phyloP scores from a whole-genome alignment of 2,888 invertebrate species.

The Allacma fusca region DNA sequence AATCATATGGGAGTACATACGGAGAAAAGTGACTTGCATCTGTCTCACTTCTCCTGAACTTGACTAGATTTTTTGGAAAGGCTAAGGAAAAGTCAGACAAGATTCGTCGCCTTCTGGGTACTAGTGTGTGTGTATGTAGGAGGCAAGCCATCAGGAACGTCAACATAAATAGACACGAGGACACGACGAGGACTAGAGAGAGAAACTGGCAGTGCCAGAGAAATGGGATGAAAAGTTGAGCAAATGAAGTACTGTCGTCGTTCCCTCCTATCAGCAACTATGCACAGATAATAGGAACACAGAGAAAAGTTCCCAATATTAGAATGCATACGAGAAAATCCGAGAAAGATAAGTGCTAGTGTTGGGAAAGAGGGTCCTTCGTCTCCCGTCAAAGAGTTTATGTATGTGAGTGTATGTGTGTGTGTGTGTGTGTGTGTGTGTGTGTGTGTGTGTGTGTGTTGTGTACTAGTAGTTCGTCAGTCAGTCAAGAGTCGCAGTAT shows the following conservation, averaged over 20 bases:
- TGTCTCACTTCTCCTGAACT: constrained; percentile 13
- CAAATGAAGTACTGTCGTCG: constrained; percentile 34
- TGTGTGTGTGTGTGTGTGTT: no score
- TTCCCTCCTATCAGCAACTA: constrained; percentile 27
- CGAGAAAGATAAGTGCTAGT: constrained; percentile 44
- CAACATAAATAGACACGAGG: constrained; percentile 27
- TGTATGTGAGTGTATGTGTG: not conserved
- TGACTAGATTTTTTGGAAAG: constrained; percentile 12
- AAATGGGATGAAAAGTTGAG: constrained; percentile 26
- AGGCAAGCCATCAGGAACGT: constrained; percentile 22
- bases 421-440: no score
- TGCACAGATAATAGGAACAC: constrained; percentile 32
- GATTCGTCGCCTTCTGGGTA: not conserved
- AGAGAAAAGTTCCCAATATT: constrained; percentile 17
- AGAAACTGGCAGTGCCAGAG: constrained; percentile 8
- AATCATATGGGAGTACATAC: not conserved
- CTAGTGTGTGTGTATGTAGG: not conserved
- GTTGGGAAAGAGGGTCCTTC: constrained; percentile 47
- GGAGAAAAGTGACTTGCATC: not conserved
- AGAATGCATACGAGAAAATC: constrained; percentile 43
- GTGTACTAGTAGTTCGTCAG: constrained; percentile 37
- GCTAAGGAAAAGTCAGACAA: constrained; percentile 28
- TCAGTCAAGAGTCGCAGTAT: constrained; percentile 36
- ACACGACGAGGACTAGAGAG: not conserved
- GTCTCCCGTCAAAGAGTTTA: constrained; percentile 44